phyloP scores from a whole-genome alignment of 2,113 vertebrate genomes.

The Urocolius indicus region DNA sequence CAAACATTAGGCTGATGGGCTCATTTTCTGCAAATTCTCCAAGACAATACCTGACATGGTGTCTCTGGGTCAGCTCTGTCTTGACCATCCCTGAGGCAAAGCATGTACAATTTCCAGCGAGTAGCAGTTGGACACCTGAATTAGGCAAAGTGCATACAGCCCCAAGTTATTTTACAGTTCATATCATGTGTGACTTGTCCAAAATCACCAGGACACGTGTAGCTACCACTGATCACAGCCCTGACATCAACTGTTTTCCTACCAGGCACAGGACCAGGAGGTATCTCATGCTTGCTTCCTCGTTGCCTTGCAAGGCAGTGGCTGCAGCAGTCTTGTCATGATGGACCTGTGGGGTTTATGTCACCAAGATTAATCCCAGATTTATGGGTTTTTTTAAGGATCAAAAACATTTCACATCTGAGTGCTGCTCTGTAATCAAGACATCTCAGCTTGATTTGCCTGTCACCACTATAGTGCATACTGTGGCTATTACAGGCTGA shows the following conservation, averaged over 20 bases:
- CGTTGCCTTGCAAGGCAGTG: background rate
- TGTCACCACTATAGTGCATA: rapidly evolving
- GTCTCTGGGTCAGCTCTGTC: background rate
- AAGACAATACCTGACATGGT: background rate
- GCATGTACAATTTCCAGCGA: background rate
- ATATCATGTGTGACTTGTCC: background rate
- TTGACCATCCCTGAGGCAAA: background rate
- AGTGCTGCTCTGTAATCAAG: background rate
- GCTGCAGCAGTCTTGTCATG: background rate
- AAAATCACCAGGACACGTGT: background rate
- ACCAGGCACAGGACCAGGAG: background rate
- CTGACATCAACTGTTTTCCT: background rate
- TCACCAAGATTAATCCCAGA: background rate
- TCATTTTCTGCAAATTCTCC: background rate
- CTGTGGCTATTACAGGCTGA: background rate
- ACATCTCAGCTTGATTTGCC: background rate
- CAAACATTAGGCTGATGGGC: background rate
- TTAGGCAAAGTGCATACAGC: background rate
- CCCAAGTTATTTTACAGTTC: background rate
- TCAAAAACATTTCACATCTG: background rate
- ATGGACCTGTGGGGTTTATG: background rate
- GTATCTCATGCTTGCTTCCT: background rate
- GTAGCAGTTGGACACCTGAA: background rate
- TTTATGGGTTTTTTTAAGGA: background rate
- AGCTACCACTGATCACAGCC: background rate